Evolutionary conservation across 1,140 invertebrate species (phyloP).

Genomic region (Apocrypta bakeri): DNA sequence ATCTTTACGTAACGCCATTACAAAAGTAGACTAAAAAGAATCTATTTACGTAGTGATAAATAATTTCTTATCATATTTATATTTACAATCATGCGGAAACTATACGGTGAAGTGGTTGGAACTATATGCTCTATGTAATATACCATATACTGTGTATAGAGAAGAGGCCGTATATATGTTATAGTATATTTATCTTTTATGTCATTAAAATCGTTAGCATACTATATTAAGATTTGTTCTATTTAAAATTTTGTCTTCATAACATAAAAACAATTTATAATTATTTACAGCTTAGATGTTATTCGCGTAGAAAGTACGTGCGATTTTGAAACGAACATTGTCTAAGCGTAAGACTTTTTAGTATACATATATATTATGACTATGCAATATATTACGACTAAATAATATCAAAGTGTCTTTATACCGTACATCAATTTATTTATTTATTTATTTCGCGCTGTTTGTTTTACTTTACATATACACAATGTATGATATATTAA

Average conservation of each 20-base stretch:
- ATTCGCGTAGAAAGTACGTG: not conserved
- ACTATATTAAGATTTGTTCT: not conserved
- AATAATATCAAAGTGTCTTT: not conserved
- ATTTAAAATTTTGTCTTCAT: slow-evolving; percentile 1
- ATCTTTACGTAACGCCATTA: slow-evolving; percentile 12
- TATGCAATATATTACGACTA: not conserved
- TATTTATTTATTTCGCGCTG: not conserved
- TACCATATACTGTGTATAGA: no score
- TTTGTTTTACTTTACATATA: not conserved
- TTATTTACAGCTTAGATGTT: slow-evolving; percentile 29
- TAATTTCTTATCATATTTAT: slow-evolving; percentile 11
- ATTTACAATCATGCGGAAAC: slow-evolving; percentile 15
- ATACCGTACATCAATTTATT: not conserved
- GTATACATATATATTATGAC: not conserved
- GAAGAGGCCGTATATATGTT: no score
- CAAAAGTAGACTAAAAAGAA: not conserved
- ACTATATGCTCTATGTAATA: not conserved
- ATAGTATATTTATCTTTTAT: not conserved
- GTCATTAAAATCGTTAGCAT: not conserved
- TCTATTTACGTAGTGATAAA: not conserved
- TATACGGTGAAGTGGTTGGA: slow-evolving; percentile 12
- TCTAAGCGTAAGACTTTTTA: slow-evolving; percentile 4
- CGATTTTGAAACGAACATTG: not conserved
- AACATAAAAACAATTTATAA: slow-evolving; percentile 24
- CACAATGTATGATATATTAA: not conserved